Evolutionary conservation across 2,113 vertebrate genomes (phyloP).

Genomic region (Colius striatus): DNA sequence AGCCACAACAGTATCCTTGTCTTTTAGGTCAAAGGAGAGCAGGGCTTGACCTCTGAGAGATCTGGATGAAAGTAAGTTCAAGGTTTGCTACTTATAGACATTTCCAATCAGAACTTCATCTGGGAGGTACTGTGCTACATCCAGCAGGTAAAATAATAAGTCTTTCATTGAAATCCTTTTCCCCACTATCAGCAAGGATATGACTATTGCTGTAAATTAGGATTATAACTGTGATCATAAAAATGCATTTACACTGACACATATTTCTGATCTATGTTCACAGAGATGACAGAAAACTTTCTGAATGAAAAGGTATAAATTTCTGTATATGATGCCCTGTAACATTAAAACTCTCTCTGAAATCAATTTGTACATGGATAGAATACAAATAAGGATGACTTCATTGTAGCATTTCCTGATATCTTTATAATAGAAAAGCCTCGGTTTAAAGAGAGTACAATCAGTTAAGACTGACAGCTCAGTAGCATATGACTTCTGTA

Average conservation of each 20-base stretch:
- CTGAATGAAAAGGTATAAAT: not conserved
- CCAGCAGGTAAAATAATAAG: not conserved
- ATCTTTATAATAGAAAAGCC: not conserved
- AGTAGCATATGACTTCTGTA: not conserved
- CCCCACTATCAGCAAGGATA: not conserved
- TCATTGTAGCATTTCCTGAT: not conserved
- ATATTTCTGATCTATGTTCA: not conserved
- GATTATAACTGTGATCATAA: not conserved
- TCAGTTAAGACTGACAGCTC: not conserved
- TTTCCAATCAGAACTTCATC: not conserved
- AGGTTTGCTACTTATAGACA: not conserved
- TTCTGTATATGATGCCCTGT: not conserved
- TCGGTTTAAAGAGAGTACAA: not conserved
- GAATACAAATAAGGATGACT: not conserved
- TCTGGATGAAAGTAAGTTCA: not conserved
- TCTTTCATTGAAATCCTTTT: not conserved
- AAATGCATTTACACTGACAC: not conserved
- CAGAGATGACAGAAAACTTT: not conserved
- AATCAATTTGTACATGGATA: not conserved
- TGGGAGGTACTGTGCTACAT: not conserved
- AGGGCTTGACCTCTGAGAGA: not conserved
- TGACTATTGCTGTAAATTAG: not conserved
- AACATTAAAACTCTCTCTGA: not conserved
- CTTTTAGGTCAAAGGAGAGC: not conserved
- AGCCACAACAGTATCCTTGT: not conserved